Percentiles rank a stretch among this genome's conserved stretches.
phyloP scores from a whole-genome alignment of 2,113 vertebrate species.

The Phycodurus eques region DNA sequence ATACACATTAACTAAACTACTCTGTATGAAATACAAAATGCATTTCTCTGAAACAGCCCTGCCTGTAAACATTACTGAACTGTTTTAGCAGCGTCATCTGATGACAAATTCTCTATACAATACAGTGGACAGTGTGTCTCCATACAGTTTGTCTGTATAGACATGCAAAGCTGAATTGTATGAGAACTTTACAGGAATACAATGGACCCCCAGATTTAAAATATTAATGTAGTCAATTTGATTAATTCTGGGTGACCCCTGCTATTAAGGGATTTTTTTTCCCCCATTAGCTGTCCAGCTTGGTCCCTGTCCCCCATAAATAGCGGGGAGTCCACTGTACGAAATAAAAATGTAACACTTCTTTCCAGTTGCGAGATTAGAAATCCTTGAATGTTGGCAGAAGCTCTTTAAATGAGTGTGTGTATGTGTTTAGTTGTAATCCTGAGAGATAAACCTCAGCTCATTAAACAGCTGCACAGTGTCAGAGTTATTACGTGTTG shows the following conservation, averaged over 20 bases:
- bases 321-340: background rate
- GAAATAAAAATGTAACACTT: background rate
- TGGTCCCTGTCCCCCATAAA: background rate
- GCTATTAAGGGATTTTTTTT: background rate
- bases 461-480: constrained; percentile 51
- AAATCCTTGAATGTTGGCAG: background rate
- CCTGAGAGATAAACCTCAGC: background rate
- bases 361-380: background rate
- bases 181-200: too few relatives aligned
- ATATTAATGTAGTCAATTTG: background rate
- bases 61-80: background rate
- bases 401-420: background rate
- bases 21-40: background rate
- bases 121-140: background rate
- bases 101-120: background rate
- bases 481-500: constrained; percentile 31
- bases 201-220: too few relatives aligned
- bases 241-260: background rate
- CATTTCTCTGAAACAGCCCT: background rate
- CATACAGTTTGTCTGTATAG: background rate
- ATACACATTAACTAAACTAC: background rate
- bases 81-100: background rate
- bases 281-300: too few relatives aligned
- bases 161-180: too few relatives aligned
- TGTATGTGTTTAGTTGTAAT: background rate